Evolutionary conservation across 2,797 vertebrate genomes (phyloP).

Genomic region (Siniperca scherzeri): DNA sequence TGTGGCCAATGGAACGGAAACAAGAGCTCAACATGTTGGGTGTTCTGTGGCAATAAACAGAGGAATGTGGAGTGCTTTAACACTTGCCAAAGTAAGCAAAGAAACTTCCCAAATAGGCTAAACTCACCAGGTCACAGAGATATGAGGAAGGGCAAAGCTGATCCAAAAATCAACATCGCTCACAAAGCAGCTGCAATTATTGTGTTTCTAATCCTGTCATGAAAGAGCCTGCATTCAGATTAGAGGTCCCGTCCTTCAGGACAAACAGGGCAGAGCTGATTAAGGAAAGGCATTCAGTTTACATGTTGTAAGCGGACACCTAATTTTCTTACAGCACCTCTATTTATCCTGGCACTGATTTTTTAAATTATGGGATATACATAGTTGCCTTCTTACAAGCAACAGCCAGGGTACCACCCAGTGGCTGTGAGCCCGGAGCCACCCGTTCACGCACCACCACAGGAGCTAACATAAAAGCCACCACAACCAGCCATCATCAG

Average conservation of each 20-base stretch:
- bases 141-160: slow-evolving; percentile 26
- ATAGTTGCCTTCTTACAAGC: slow-evolving; percentile 46
- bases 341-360: slow-evolving; percentile 65
- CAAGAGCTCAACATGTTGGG: slow-evolving; percentile 48
- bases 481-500: slow-evolving; percentile 66
- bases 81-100: slow-evolving; percentile 67
- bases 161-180: slow-evolving; percentile 37
- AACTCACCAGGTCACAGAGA: slow-evolving; percentile 43
- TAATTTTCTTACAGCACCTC: slow-evolving; percentile 57
- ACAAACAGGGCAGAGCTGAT: slow-evolving; percentile 28
- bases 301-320: slow-evolving; percentile 46
- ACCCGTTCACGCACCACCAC: slow-evolving; percentile 54
- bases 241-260: slow-evolving; percentile 55
- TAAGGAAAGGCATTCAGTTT: slow-evolving; percentile 44
- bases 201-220: slow-evolving; percentile 53
- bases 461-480: slow-evolving; percentile 60
- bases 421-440: slow-evolving; percentile 47
- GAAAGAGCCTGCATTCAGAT: slow-evolving; percentile 54
- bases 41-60: slow-evolving; percentile 67
- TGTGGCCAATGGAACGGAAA: slow-evolving; percentile 48
- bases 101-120: slow-evolving; percentile 50
- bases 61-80: slow-evolving; percentile 69
- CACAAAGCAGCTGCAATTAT: slow-evolving; percentile 44
- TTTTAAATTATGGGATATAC: slow-evolving; percentile 70
- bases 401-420: slow-evolving; percentile 72